A percentile compares a stretch with the other conserved stretches of the same genome.
Conservation (phyloP, 2,888 invertebrate species). For the Uropetala carovei region DNA sequence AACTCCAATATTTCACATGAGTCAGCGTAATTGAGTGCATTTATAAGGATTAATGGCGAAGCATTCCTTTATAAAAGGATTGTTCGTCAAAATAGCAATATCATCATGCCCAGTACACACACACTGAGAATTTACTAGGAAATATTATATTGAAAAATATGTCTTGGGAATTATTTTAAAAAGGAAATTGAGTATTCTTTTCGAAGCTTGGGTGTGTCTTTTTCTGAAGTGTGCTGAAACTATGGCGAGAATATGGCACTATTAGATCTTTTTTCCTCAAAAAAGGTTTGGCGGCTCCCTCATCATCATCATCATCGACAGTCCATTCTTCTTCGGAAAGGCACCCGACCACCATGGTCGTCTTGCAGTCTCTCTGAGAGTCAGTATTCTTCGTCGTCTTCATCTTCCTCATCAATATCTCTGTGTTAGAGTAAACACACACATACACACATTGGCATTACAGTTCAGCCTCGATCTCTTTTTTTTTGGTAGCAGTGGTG, state of each 20-base stretch:
- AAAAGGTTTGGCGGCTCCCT: conserved; percentile 59
- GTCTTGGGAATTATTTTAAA: conserved; percentile 64
- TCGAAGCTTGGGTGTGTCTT: conserved; percentile 59
- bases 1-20: conserved; percentile 58
- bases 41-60: conserved; percentile 56
- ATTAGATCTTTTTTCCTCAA: conserved; percentile 49
- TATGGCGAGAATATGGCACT: conserved; percentile 64
- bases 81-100: conserved; percentile 64
- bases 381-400: conserved; percentile 61
- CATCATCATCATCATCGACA: conserved; percentile 46
- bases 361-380: conserved; percentile 62
- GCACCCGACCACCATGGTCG: conserved; percentile 60
- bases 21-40: conserved; percentile 61
- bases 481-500: conserved; percentile 46
- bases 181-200: conserved; percentile 62
- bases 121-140: conserved; percentile 63
- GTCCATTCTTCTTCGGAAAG: conserved; percentile 64
- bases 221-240: conserved; percentile 63
- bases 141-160: conserved; percentile 64
- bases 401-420: conserved; percentile 63
- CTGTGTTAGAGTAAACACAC: conserved; percentile 64
- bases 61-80: conserved; percentile 64
- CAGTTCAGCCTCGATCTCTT: conserved; percentile 52
- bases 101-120: conserved; percentile 64
- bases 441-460: conserved; percentile 63